Conservation (phyloP, 1,140 invertebrate genomes). For the Drosophila takahashii region DNA sequence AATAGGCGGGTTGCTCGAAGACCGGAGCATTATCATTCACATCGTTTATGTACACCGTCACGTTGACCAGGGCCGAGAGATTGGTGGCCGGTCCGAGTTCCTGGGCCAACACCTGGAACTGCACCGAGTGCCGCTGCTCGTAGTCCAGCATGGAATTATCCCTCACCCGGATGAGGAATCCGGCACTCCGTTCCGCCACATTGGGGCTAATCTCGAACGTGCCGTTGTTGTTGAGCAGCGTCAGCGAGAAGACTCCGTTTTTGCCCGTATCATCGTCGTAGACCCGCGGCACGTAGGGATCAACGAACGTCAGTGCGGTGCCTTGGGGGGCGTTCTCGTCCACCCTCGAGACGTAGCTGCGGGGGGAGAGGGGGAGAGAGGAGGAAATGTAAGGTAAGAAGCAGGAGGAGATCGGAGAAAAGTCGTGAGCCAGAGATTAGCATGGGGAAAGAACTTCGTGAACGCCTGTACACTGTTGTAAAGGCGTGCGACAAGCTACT, state of each 20-base stretch:
- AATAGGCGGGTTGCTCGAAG: slow-evolving; percentile 90
- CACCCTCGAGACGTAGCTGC: slow-evolving; percentile 90
- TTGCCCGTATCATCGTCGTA: slow-evolving; percentile 92
- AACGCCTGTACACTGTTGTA: slow-evolving; percentile 51
- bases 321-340: slow-evolving; percentile 94
- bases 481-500: slow-evolving; percentile 52
- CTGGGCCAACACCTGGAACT: slow-evolving; percentile 91
- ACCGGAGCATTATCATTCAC: slow-evolving; percentile 95
- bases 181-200: slow-evolving; percentile 92
- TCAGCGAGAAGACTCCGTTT: slow-evolving; percentile 93
- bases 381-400: background rate
- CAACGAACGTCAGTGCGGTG: slow-evolving; percentile 89
- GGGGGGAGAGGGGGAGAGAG: slow-evolving; percentile 32
- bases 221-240: slow-evolving; percentile 92
- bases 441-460: slow-evolving; percentile 64
- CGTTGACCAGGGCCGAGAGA: slow-evolving; percentile 89
- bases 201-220: slow-evolving; percentile 95
- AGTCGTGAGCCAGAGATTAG: slow-evolving; percentile 74
- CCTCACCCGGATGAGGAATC: slow-evolving; percentile 93
- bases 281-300: slow-evolving; percentile 89
- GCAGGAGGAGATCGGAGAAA: slow-evolving; percentile 13
- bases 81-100: slow-evolving; percentile 91
- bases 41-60: slow-evolving; percentile 93
- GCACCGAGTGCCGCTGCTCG: slow-evolving; percentile 90
- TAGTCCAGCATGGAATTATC: slow-evolving; percentile 93